Base-by-base conservation (phyloP, 2,113 vertebrate genomes). In the Amblyopsis rosae region DNA sequence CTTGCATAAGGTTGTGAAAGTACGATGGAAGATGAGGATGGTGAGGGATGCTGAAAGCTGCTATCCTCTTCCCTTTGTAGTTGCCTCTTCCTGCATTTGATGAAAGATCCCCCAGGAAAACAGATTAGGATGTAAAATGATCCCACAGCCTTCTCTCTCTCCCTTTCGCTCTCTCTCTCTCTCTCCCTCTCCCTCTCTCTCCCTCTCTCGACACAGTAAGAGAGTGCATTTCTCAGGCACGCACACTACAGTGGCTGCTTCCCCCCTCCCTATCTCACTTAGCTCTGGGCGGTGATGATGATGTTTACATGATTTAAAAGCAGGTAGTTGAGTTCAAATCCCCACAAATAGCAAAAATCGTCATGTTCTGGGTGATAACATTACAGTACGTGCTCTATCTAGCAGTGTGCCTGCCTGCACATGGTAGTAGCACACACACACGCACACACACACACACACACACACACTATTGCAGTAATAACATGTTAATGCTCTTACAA, bases 121-220 rank as follows among this genome's bases (percentile, higher is more conserved):
- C 71, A 86, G 85, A 91, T 90, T 85, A 84, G 77, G 80, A 87
- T 87, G 83, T 88, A 72, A 90, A 86, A 87, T 57, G 45, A 88
- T 82, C 82, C 69, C 80, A 84, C 82, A 56, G 75, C 12, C 79
- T 82, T 59, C 66, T 71, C 77, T 73, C 70, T 70, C 65, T 62
- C 72, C 45, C 55, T 32, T 53, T 65, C 46, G 57, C 33, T 41
- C 33, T 9, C 17, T 26, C 65, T 59, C 67, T 6, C 72, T 68
- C 57, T 48, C 63, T 58, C 62, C 50, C 72, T 59, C 65, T 59
- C 65, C 56, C 53, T 61, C 61, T 33, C 55, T 32, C n/a, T 32
- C 11, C 51, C 58, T 32, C 19, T n/a, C n/a, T n/a, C n/a, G n/a
- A 53, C 19, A 51, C 17, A 57, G 65, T 72, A 65, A 66, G 73